Evolutionary conservation across 2,113 vertebrate genomes (phyloP).

Genomic region (Vicugna pacos): DNA sequence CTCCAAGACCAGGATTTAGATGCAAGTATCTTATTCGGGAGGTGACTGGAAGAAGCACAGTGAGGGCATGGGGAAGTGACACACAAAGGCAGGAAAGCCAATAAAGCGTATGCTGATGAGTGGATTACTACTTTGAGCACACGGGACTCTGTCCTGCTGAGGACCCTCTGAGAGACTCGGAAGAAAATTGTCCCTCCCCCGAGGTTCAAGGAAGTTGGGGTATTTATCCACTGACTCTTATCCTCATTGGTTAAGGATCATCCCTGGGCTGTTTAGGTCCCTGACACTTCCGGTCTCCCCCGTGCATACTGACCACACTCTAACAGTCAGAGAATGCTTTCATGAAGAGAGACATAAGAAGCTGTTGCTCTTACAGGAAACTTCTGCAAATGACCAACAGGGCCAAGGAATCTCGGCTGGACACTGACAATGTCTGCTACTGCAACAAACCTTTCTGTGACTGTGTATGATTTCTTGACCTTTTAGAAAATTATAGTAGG

Average conservation of each 20-base stretch:
- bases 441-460: neutral
- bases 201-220: neutral
- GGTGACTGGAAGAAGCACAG: neutral
- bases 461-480: neutral
- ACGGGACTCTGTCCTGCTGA: neutral
- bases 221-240: neutral
- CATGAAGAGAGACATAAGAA: neutral
- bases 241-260: neutral
- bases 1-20: slow-evolving; percentile 3
- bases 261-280: neutral
- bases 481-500: neutral
- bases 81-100: neutral
- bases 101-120: neutral
- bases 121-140: neutral
- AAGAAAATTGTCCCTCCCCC: neutral
- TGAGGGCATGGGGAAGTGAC: neutral
- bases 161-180: neutral
- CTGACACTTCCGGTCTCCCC: neutral
- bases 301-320: neutral
- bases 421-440: neutral
- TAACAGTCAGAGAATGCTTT: neutral
- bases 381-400: neutral
- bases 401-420: neutral
- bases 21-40: neutral
- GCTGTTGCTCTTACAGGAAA: neutral